Percentiles rank a stretch among this genome's conserved stretches.
Evolutionary conservation across 2,113 vertebrate species (phyloP).

Genomic region (Cairina moschata): DNA sequence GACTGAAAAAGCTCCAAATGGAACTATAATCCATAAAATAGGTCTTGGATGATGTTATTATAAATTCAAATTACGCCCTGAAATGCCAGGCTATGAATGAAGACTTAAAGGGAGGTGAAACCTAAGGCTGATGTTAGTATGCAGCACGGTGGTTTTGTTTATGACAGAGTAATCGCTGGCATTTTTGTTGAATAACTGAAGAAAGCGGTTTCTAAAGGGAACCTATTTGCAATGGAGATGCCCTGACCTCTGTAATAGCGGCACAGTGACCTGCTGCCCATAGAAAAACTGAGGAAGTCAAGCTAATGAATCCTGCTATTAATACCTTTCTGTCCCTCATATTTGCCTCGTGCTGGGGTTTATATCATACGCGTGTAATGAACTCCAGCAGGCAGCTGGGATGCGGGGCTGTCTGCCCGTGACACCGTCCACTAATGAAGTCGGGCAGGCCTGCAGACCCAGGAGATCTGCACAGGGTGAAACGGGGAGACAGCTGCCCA

Average conservation of each 20-base stretch:
- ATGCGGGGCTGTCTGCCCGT: not conserved
- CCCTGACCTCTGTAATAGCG: not conserved
- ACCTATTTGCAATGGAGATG: not conserved
- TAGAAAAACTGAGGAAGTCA: not conserved
- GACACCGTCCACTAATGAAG: not conserved
- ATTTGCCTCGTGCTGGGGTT: not conserved
- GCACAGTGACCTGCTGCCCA: not conserved
- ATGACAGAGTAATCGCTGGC: not conserved
- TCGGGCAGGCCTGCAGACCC: not conserved
- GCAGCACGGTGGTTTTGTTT: not conserved
- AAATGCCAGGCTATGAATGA: not conserved
- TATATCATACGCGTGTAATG: not conserved
- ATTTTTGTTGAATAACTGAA: not conserved
- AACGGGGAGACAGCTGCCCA: no score
- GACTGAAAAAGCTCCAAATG: conserved; percentile 27
- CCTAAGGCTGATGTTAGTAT: not conserved
- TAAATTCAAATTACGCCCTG: not conserved
- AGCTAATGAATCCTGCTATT: not conserved
- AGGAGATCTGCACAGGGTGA: not conserved
- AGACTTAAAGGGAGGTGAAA: not conserved
- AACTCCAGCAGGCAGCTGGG: not conserved
- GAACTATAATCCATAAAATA: conserved; percentile 28
- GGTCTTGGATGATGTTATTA: not conserved
- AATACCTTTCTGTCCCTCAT: not conserved
- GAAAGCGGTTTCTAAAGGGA: not conserved